These are phyloP conservation scores for Patella ulyssiponensis DNA, from an alignment of 2,888 invertebrate genomes.

Conservation along the genomic window DNA sequence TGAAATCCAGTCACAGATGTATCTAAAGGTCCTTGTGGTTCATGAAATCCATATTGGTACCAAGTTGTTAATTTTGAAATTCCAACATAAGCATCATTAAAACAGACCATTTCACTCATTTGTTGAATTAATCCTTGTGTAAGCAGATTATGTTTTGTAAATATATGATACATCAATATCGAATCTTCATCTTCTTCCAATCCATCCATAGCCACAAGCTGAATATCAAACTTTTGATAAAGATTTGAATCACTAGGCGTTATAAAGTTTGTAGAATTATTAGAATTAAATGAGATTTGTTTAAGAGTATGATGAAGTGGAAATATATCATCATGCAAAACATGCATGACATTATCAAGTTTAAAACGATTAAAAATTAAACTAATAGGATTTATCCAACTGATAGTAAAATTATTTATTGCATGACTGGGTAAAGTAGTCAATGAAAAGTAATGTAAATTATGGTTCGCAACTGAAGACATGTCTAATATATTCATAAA, in stretches of 20 bases:
- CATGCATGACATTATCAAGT: constrained; percentile 76
- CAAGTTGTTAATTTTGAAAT: constrained; percentile 70
- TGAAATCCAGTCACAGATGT: constrained; percentile 46
- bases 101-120: constrained; percentile 65
- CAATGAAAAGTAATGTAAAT: constrained; percentile 63
- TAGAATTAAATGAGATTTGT: constrained; percentile 42
- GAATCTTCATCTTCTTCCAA: constrained; percentile 57
- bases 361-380: constrained; percentile 73
- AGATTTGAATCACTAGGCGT: not conserved
- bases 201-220: constrained; percentile 68
- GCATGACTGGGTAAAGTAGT: constrained; percentile 62
- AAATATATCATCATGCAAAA: constrained; percentile 75
- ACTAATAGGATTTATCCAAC: constrained; percentile 46
- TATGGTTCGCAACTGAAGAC: constrained; percentile 72
- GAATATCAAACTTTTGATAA: constrained; percentile 37
- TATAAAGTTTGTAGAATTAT: not conserved
- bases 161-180: constrained; percentile 66
- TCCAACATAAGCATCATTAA: constrained; percentile 70
- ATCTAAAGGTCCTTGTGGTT: constrained; percentile 71
- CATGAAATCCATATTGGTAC: constrained; percentile 75
- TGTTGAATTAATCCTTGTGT: constrained; percentile 43
- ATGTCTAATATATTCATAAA: constrained; percentile 57
- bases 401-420: constrained; percentile 44
- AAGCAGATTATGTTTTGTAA: constrained; percentile 60
- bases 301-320: constrained; percentile 71